Base-by-base conservation (phyloP, 2,113 vertebrate genomes). In the Rana temporaria region DNA sequence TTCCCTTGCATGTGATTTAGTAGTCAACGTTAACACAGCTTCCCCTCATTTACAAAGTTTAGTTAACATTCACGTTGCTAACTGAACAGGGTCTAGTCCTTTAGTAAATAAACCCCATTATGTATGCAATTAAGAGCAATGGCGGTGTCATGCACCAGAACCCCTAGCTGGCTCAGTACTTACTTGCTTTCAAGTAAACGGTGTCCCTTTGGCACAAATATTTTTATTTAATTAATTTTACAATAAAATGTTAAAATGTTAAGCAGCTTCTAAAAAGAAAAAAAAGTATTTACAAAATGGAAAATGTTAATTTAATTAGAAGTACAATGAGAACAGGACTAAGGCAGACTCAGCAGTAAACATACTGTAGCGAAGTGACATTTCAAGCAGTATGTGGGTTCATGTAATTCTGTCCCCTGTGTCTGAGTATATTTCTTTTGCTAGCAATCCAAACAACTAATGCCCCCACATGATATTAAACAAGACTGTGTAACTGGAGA, bases 321-420 rank as follows among this genome's bases (percentile, higher is more conserved):
- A 60, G 34, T 80, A 60, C n/a, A 30, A 6, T 1, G 4, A 67
- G 56, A 67, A 71, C 14, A 80, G 4, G 68, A 80, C 52, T 53
- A 22, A 56, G 30, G 20, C 20, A 20, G 66, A 62, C n/a, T 80
- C 66, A 71, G 55, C 55, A 71, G 78, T 80, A 80, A 80, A 80
- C 57, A 80, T 70, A 71, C 62, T 53, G 67, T 7, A 71, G 67
- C 52, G 55, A 70, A 69, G 70, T 80, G 67, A 80, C 78, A 80
- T 80, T 80, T 80, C 52, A 60, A 18, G 32, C 34, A 38, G 52
- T 53, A 57, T 78, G 30, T 53, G 14, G 26, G 48, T 65, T 32
- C 42, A 15, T n/a, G 38, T 20, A 55, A 62, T 59, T 30, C 32
- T 15, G 20, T 71, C 78, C 67, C 78, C 70, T 38, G 30, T 48